Conservation (phyloP, 1,140 invertebrate species). For the Lasioglossum baleicum region DNA sequence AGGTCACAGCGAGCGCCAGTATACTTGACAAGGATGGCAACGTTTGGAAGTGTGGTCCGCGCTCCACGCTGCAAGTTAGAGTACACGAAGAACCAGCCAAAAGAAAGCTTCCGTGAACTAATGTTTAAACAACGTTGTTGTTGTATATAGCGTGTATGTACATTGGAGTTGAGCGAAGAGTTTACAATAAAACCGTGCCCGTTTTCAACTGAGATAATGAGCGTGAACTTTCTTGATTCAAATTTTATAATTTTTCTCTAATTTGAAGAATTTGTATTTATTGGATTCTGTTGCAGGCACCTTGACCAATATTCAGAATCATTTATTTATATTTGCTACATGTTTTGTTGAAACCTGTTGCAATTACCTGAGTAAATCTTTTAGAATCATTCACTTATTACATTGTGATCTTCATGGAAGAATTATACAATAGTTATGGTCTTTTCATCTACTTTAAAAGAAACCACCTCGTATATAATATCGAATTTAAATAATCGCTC, state of each 20-base stretch:
- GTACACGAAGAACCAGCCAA: conserved; percentile 84
- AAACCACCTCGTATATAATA: too few species aligned
- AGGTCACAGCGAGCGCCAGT: conserved; percentile 85
- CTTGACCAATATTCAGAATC: neutral
- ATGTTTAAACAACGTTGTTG: neutral
- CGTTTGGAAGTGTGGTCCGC: conserved; percentile 88
- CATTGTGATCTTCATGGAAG: too few species aligned
- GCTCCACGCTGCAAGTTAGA: conserved; percentile 84
- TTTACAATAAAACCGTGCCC: conserved; percentile 17
- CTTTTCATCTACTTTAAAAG: too few species aligned
- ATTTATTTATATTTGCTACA: neutral
- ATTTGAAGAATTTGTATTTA: neutral
- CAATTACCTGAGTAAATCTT: too few species aligned
- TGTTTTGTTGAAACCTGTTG: too few species aligned
- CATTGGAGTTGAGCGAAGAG: neutral
- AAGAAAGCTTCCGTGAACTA: conserved; percentile 68
- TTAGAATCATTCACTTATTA: too few species aligned
- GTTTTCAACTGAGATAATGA: neutral
- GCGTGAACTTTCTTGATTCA: neutral
- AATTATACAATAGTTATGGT: too few species aligned
- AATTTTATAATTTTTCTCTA: neutral
- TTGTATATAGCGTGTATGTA: conserved; percentile 6
- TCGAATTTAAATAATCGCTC: too few species aligned
- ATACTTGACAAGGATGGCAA: conserved; percentile 87
- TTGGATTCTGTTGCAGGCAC: neutral